Evolutionary conservation across 2,113 vertebrate genomes (phyloP), one percentile per base, ranked within the genome.

Genomic region (Theristicus caerulescens): DNA sequence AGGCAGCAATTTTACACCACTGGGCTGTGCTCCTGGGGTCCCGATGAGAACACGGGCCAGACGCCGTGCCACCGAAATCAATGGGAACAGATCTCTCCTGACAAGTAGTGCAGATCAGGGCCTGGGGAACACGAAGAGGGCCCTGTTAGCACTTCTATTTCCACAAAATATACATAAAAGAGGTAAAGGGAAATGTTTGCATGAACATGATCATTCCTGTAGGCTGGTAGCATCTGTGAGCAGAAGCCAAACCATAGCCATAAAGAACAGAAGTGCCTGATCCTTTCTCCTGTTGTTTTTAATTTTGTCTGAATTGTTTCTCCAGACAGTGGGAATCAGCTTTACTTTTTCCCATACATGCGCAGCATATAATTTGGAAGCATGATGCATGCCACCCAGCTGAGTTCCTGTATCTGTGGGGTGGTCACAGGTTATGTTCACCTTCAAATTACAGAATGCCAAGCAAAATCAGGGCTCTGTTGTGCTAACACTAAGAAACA

Each of bases 1-100:
- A 74, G 38, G 24, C 44, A 42, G 16, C 1, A 7, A 27, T 61
- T 22, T 38, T 13, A n/a, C n/a, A 57, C 7, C 11, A 6, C 20
- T 1, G 0, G 16, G 7, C 52, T 52, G 49, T 0, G 1, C 44
- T 81, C n/a, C 62, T 0, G 1, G 31, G 29, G 8, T 17, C 16
- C 61, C 5, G 8, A 4, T 4, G 18, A 36, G 44, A 38, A 5
- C 25, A 9, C 1, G 0, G 40, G 34, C 52, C 25, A n/a, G 52
- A 27, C 2, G 0, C 9, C 0, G 0, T 10, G 14, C 31, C 34
- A 21, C 25, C 3, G 36, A 42, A 79, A 72, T 7, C 55, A 7
- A 5, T 7, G 16, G 62, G 52, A 71, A 46, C 16, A 0, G 3
- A 78, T 38, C 9, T 34, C 42, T 49, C 31, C 19, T 0, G 2